Conservation (phyloP, 2,888 invertebrate genomes). For the Stramonita haemastoma region DNA sequence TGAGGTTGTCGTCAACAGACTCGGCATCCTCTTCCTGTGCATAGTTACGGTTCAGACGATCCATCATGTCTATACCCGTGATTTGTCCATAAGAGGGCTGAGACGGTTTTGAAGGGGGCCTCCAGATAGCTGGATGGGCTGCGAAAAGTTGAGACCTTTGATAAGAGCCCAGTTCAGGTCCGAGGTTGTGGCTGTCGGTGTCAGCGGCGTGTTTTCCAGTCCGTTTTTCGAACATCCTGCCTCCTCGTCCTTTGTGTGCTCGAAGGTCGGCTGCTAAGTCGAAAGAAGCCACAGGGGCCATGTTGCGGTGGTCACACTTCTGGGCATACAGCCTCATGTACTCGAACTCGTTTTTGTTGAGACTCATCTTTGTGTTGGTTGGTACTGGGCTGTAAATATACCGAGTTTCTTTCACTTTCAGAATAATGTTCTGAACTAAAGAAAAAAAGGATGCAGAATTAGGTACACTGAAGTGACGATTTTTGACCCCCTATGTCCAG, state of each 20-base stretch:
- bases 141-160: slow-evolving; percentile 50
- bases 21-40: slow-evolving; percentile 81
- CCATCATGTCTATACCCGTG: neutral
- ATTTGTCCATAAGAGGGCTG: neutral
- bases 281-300: slow-evolving; percentile 78
- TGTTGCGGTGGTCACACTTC: slow-evolving; percentile 69
- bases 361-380: slow-evolving; percentile 62
- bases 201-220: slow-evolving; percentile 91
- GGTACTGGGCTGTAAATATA: too few species aligned
- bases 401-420: too few species aligned
- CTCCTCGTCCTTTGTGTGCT: slow-evolving; percentile 88
- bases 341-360: slow-evolving; percentile 74
- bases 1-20: slow-evolving; percentile 82
- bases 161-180: slow-evolving; percentile 81
- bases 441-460: neutral
- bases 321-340: slow-evolving; percentile 63
- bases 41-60: neutral
- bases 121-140: slow-evolving; percentile 84
- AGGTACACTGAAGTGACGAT: neutral
- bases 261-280: slow-evolving; percentile 88
- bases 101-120: slow-evolving; percentile 83
- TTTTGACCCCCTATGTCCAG: neutral
- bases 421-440: neutral
- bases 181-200: slow-evolving; percentile 81
- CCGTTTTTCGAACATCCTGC: slow-evolving; percentile 90